Evolutionary conservation across 2,888 invertebrate species (phyloP).

Genomic region (Platycheirus rosarum): DNA sequence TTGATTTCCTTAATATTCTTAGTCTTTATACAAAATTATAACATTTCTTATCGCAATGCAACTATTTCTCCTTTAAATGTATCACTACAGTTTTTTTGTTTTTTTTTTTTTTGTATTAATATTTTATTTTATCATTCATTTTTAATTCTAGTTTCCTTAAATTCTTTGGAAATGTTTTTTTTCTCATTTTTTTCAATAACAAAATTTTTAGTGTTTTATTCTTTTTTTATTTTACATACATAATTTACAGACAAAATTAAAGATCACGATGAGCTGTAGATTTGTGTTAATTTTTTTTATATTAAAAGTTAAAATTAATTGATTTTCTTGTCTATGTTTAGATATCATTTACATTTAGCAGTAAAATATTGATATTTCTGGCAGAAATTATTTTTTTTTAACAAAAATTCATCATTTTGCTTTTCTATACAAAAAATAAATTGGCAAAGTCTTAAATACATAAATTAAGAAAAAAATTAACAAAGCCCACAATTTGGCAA

Average conservation of each 20-base stretch:
- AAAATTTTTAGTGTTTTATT: conserved; percentile 50
- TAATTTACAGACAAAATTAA: conserved; percentile 63
- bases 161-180: conserved; percentile 67
- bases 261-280: conserved; percentile 67
- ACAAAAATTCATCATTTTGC: conserved; percentile 17
- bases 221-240: conserved; percentile 51
- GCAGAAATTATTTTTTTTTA: conserved; percentile 44
- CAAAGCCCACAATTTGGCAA: conserved; percentile 33
- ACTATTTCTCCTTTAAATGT: conserved; percentile 21
- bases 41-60: conserved; percentile 35
- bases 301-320: conserved; percentile 7
- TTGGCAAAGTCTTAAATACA: conserved; percentile 53
- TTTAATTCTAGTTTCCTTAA: conserved; percentile 42
- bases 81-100: conserved; percentile 51
- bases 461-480: conserved; percentile 22
- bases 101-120: conserved; percentile 29
- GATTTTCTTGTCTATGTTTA: not conserved
- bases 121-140: conserved; percentile 23
- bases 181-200: conserved; percentile 57
- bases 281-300: conserved; percentile 19
- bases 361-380: conserved; percentile 37
- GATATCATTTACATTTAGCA: conserved; percentile 13
- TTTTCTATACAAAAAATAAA: conserved; percentile 52
- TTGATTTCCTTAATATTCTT: conserved; percentile 8
- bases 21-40: conserved; percentile 64